Percentiles rank a stretch among this genome's conserved stretches.
These are phyloP conservation scores for Anseranas semipalmata DNA, from an alignment of 2,113 vertebrate genomes.

Conservation along the genomic window DNA sequence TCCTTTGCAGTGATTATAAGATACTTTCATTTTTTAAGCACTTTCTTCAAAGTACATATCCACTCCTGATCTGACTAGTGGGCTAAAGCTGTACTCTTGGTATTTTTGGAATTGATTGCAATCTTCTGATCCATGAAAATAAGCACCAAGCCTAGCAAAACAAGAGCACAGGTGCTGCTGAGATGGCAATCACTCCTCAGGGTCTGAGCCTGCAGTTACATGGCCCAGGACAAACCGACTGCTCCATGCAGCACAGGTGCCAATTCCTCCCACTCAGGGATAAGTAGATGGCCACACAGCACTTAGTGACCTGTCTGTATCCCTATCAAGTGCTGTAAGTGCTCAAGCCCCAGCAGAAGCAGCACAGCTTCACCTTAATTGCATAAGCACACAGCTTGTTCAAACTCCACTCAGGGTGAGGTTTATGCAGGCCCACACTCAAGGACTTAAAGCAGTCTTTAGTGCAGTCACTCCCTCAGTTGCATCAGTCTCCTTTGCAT, in stretches of 20 bases:
- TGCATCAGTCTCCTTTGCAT: background rate
- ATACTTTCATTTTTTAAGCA: background rate
- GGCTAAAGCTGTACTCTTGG: background rate
- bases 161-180: background rate
- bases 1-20: background rate
- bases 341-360: background rate
- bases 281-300: background rate
- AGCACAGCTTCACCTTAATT: background rate
- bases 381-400: background rate
- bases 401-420: background rate
- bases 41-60: background rate
- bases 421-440: background rate
- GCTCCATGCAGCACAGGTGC: background rate
- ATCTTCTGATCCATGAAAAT: background rate
- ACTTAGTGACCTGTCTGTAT: background rate
- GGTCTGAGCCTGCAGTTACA: background rate
- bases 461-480: background rate
- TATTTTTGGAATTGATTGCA: conserved; percentile 22
- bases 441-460: background rate
- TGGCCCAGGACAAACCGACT: background rate
- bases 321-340: background rate
- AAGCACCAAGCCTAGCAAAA: background rate
- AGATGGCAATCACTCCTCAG: background rate
- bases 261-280: background rate
- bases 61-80: background rate